Evolutionary conservation across 2,888 invertebrate genomes (phyloP).

Genomic region (Monoplex corrugatus): DNA sequence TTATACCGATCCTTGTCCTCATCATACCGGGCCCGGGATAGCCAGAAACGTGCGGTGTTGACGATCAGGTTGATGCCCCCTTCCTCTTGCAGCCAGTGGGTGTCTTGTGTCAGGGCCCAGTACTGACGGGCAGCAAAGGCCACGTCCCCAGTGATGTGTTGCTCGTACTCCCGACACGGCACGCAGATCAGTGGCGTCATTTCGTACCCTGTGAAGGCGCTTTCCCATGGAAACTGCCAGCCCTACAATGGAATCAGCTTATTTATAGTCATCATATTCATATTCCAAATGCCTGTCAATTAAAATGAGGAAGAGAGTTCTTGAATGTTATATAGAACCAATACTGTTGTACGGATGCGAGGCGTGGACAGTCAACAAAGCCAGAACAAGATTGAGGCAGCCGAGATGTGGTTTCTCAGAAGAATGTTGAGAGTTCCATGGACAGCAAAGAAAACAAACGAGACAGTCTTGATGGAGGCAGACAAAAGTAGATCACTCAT

Average conservation of each 20-base stretch:
- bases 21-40: conserved; percentile 65
- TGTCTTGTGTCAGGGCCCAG: conserved; percentile 73
- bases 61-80: conserved; percentile 69
- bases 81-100: conserved; percentile 64
- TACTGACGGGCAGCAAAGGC: conserved; percentile 76
- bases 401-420: too few species aligned
- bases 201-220: conserved; percentile 66
- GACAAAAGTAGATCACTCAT: too few species aligned
- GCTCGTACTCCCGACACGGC: conserved; percentile 57
- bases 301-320: too few species aligned
- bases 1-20: conserved; percentile 66
- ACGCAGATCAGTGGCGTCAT: conserved; percentile 59
- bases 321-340: too few species aligned
- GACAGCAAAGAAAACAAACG: too few species aligned
- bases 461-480: too few species aligned
- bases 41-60: conserved; percentile 76
- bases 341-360: too few species aligned
- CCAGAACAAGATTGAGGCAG: too few species aligned
- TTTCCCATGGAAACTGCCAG: conserved; percentile 67
- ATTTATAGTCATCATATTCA: not conserved
- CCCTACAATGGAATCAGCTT: conserved; percentile 51
- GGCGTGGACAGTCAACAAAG: too few species aligned
- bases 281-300: too few species aligned
- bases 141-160: conserved; percentile 76
- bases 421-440: too few species aligned